phyloP scores from a whole-genome alignment of 1,140 invertebrate genomes.

The Aporrectodea caliginosa region DNA sequence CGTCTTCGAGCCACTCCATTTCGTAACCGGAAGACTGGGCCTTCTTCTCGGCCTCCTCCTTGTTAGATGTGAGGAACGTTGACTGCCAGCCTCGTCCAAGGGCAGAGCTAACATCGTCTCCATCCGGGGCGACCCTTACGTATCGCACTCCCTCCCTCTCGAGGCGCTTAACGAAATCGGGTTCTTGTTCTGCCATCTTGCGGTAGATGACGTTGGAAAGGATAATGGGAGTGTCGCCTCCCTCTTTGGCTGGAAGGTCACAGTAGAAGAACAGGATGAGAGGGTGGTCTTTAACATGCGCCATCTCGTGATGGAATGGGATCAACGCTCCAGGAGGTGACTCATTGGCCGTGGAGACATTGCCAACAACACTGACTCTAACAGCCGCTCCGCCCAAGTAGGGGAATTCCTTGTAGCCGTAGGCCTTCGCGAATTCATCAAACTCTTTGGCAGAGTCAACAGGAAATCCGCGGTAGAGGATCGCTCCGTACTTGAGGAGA shows the following conservation, averaged over 20 bases:
- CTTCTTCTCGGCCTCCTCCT: constrained; percentile 14
- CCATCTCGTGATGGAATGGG: too few relatives aligned
- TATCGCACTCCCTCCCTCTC: constrained; percentile 40
- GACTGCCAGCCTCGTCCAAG: constrained; percentile 9
- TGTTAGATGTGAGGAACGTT: background rate
- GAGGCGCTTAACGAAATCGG: constrained; percentile 38
- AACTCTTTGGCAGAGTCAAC: constrained; percentile 39
- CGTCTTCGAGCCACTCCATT: background rate
- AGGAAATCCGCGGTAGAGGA: constrained; percentile 45
- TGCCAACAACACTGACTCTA: too few relatives aligned
- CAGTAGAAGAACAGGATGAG: too few relatives aligned
- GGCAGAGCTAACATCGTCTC: constrained; percentile 21
- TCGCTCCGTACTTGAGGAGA: constrained; percentile 41
- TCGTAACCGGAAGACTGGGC: background rate
- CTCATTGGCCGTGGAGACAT: too few relatives aligned
- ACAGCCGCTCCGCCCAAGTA: too few relatives aligned
- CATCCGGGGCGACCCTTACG: constrained; percentile 31
- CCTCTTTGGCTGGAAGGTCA: too few relatives aligned
- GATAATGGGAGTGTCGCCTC: constrained; percentile 43
- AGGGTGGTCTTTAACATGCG: too few relatives aligned
- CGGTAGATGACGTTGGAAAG: constrained; percentile 41
- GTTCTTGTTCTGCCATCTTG: constrained; percentile 35
- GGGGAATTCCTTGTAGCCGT: constrained; percentile 38
- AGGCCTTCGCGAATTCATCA: constrained; percentile 42
- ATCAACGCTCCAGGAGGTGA: too few relatives aligned